These are phyloP conservation scores for Osmoderma eremita DNA, from an alignment of 2,888 invertebrate genomes.

Conservation along the genomic window DNA sequence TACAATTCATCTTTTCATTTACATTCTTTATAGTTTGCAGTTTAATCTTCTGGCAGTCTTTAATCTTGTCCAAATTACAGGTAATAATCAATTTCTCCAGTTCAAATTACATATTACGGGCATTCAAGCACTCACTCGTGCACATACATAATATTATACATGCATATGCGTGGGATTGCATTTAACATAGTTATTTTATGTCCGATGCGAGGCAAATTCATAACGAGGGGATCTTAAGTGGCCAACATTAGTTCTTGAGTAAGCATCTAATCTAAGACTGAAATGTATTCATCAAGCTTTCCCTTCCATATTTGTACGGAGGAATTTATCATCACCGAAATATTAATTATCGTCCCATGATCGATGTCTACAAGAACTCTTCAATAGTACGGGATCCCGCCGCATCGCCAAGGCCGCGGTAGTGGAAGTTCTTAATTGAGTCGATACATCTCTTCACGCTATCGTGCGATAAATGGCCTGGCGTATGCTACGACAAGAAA, in stretches of 20 bases:
- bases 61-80: too few relatives aligned
- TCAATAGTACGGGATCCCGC: neutral
- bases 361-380: constrained; percentile 26
- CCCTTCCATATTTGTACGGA: constrained; percentile 2
- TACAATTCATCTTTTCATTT: too few relatives aligned
- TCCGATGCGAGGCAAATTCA: constrained; percentile 16
- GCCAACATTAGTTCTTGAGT: constrained; percentile 9
- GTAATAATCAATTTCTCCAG: too few relatives aligned
- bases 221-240: constrained; percentile 7
- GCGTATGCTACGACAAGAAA: neutral
- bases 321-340: constrained; percentile 32
- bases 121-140: neutral
- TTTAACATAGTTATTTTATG: neutral
- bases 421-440: constrained; percentile 15
- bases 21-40: too few relatives aligned
- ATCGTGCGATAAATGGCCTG: constrained; percentile 1
- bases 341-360: constrained; percentile 19
- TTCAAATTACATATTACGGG: neutral
- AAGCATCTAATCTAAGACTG: constrained; percentile 13
- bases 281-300: constrained; percentile 25
- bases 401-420: constrained; percentile 7
- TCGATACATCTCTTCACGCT: constrained; percentile 13
- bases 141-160: neutral
- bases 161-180: neutral
- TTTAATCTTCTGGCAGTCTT: too few relatives aligned